Percentiles rank a stretch among this genome's conserved stretches.
Conservation (phyloP, 2,113 vertebrate genomes). For the Anhinga rufa region DNA sequence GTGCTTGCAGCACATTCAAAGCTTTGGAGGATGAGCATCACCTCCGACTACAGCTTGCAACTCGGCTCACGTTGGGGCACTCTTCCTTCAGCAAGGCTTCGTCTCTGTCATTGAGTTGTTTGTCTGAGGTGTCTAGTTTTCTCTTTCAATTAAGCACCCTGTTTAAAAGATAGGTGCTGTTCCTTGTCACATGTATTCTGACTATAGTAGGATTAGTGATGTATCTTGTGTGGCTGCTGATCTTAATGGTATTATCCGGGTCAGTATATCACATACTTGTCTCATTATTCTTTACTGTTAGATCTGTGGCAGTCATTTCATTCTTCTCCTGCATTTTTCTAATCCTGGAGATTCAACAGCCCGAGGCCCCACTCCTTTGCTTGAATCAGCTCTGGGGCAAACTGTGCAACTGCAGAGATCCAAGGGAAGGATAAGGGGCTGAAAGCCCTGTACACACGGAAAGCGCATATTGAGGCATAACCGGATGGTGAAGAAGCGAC, state of each 20-base stretch:
- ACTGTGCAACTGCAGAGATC: neutral
- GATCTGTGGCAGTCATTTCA: neutral
- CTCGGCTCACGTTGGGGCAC: neutral
- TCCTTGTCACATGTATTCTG: neutral
- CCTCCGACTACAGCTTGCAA: neutral
- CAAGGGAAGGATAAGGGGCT: neutral
- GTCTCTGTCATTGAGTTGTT: neutral
- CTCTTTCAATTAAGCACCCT: neutral
- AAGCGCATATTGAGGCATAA: rapidly evolving
- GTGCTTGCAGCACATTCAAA: rapidly evolving
- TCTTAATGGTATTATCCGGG: neutral
- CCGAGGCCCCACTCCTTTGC: neutral
- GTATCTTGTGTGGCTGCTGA: neutral
- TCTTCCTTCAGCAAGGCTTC: neutral
- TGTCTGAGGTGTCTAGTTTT: neutral
- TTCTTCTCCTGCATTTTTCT: neutral
- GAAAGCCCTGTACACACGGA: neutral
- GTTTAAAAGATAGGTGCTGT: neutral
- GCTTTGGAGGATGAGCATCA: neutral
- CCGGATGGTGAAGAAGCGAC: neutral
- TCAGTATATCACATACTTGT: neutral
- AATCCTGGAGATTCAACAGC: neutral
- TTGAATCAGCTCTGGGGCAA: neutral
- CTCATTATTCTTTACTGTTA: neutral
- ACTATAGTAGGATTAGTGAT: neutral